Base-by-base conservation (phyloP, 2,888 invertebrate species). In the Venustoraphidia nigricollis region DNA sequence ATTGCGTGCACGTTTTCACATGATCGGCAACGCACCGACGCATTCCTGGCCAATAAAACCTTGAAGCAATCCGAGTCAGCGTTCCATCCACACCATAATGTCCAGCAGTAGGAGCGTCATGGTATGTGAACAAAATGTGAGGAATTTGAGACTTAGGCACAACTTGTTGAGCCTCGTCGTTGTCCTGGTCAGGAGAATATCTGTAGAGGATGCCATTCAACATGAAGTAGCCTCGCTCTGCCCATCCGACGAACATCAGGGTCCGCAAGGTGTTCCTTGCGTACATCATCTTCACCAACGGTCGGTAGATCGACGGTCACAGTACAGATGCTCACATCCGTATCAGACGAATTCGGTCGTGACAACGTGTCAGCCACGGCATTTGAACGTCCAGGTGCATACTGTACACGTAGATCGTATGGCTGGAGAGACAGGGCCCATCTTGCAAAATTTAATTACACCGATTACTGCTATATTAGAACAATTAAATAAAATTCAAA, bases 71-170 rank as follows among this genome's bases (percentile, higher is more conserved):
- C 2, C 48, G 42, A 11, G 39, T 45, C 13, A 36, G 43, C 8
- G 51, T 51, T 9, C 41, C 38, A 3, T 51, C 44, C 6, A 50
- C 13, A 9, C 50, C 51, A 11, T 47, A 42, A 46, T 47, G 50
- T 34, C 43, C 51, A n/a, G 47, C 44, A n/a, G 44, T 49, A 2
- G 47, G 46, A 9, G 10, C 34, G 35, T 47, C 42, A 13, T 61
- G 60, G 13, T 55, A 56, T 8, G 27, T 51, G 1, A n/a, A 10
- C 36, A 58, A 38, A 2, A 58, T 43, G 9, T 50, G 43, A 1
- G 27, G 14, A 34, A 53, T 45, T 39, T 53, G 54, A 3, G 53
- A 51, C 10, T 39, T 35, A 1, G 59, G 59, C 0, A 54, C 49
- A 0, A 53, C 53, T 2, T 50, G 41, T 46, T 53, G 51, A 2